These are phyloP conservation scores for Acronicta alni DNA, from an alignment of 2,888 invertebrate genomes.

Conservation along the genomic window DNA sequence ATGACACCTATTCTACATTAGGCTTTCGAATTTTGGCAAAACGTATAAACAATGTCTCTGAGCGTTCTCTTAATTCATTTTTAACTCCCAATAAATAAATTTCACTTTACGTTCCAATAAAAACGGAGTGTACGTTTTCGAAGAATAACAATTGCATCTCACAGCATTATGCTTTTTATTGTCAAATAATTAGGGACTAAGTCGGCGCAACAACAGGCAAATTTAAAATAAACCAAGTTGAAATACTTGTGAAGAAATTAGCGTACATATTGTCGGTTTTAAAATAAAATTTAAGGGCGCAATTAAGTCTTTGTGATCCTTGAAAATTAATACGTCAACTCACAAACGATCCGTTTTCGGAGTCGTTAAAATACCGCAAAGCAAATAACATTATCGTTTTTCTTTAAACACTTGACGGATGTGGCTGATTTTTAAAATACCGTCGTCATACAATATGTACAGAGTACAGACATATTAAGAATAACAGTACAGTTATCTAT, in stretches of 20 bases:
- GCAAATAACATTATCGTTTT: constrained; percentile 70
- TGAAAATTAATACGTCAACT: constrained; percentile 80
- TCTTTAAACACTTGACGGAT: constrained; percentile 62
- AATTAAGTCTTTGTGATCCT: constrained; percentile 82
- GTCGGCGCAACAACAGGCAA: constrained; percentile 64
- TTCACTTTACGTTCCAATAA: constrained; percentile 79
- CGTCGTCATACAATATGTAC: constrained; percentile 58
- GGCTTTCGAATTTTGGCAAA: constrained; percentile 11
- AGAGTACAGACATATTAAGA: constrained; percentile 28
- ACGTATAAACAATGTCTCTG: constrained; percentile 28
- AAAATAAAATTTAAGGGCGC: constrained; percentile 84
- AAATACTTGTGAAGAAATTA: constrained; percentile 61
- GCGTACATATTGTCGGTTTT: constrained; percentile 80
- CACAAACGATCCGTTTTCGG: constrained; percentile 71
- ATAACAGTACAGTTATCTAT: constrained; percentile 39
- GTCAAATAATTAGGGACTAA: constrained; percentile 76
- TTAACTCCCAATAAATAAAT: constrained; percentile 80
- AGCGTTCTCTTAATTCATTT: constrained; percentile 66
- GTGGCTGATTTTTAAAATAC: constrained; percentile 62
- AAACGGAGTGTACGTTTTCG: constrained; percentile 63
- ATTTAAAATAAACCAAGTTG: constrained; percentile 71
- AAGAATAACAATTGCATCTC: constrained; percentile 72
- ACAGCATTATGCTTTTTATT: constrained; percentile 77
- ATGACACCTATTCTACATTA: neutral
- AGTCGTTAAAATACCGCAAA: constrained; percentile 80